Conservation (phyloP, 2,797 vertebrate species). For the Ceyx erithaca region DNA sequence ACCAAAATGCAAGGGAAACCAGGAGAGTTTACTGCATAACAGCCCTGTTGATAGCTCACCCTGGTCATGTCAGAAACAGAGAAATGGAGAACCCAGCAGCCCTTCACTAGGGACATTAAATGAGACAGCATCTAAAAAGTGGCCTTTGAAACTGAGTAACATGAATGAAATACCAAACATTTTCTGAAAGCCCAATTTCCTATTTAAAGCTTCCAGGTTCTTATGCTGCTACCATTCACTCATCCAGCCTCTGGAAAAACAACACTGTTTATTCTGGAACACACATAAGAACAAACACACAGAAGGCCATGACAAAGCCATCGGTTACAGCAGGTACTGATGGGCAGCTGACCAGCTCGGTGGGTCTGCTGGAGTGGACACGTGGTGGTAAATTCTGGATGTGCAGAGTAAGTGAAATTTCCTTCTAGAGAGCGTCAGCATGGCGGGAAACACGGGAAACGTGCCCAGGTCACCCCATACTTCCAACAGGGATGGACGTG, state of each 20-base stretch:
- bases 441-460: not conserved
- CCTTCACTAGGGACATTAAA: not conserved
- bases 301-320: not conserved
- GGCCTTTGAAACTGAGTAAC: not conserved
- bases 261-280: not conserved
- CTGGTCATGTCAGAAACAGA: not conserved
- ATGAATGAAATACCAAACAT: not conserved
- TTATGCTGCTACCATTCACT: not conserved
- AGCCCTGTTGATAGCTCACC: not conserved
- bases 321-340: not conserved
- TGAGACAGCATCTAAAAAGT: not conserved
- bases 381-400: not conserved
- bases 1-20: not conserved
- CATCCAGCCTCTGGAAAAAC: not conserved
- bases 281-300: not conserved
- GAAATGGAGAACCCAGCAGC: not conserved
- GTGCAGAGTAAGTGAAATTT: not conserved
- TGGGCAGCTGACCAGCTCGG: not conserved
- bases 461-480: not conserved
- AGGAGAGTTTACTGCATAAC: not conserved
- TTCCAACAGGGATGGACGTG: not conserved
- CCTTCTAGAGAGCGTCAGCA: not conserved
- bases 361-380: not conserved
- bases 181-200: conserved; percentile 13
- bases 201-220: not conserved